Conservation (phyloP, 2,113 vertebrate genomes). For the Ceratotherium simum region DNA sequence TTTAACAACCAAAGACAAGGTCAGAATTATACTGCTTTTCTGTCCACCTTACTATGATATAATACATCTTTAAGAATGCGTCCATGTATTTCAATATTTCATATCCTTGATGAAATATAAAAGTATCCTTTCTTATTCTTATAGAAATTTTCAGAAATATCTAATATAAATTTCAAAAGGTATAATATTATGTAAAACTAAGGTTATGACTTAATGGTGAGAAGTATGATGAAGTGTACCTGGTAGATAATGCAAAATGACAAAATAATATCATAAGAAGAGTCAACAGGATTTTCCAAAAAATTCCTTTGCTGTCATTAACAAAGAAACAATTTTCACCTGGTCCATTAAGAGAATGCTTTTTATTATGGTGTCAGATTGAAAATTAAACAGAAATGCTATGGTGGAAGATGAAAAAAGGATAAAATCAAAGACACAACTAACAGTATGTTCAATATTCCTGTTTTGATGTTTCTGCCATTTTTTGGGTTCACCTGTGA, state of each 20-base stretch:
- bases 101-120: constrained; percentile 53
- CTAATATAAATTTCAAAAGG: neutral
- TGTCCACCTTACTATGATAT: neutral
- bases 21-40: constrained; percentile 52
- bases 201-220: neutral
- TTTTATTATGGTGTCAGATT: neutral
- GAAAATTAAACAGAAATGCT: neutral
- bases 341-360: neutral
- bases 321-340: neutral
- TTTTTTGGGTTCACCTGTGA: neutral
- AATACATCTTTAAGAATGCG: constrained; percentile 20
- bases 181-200: constrained; percentile 16
- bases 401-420: neutral
- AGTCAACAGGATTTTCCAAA: neutral
- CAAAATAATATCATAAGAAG: neutral
- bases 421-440: neutral
- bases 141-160: neutral
- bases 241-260: neutral
- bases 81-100: constrained; percentile 36
- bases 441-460: neutral
- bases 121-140: neutral
- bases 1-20: constrained; percentile 32
- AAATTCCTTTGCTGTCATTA: neutral
- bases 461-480: neutral
- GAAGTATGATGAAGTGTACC: neutral